phyloP scores from a whole-genome alignment of 2,888 invertebrate species.

The Hemaris fuciformis region DNA sequence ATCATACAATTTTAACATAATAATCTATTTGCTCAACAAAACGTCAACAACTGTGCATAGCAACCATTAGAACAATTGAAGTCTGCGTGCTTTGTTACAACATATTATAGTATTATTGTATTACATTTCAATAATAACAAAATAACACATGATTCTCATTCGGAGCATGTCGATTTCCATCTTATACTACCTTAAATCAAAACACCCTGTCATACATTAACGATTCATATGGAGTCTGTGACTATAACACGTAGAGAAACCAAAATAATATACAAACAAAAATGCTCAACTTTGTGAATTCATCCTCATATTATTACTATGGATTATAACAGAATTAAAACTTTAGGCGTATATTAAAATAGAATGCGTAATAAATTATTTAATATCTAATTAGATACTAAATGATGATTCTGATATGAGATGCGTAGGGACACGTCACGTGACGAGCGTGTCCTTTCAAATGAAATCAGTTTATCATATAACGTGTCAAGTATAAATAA shows the following conservation, averaged over 20 bases:
- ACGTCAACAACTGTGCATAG: neutral
- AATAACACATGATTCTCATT: neutral
- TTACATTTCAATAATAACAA: neutral
- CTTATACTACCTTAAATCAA: constrained; percentile 78
- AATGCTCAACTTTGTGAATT: neutral
- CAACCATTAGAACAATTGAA: neutral
- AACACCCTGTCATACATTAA: constrained; percentile 73
- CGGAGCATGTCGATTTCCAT: constrained; percentile 39
- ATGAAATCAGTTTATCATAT: constrained; percentile 32
- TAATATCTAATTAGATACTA: constrained; percentile 46
- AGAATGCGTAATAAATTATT: constrained; percentile 16
- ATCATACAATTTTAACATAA: too few species aligned
- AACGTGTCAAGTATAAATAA: constrained; percentile 47
- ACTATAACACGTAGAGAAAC: constrained; percentile 20
- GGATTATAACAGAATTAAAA: constrained; percentile 33
- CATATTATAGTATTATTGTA: too few species aligned
- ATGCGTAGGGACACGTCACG: constrained; percentile 28
- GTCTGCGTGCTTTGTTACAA: neutral
- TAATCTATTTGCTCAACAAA: neutral
- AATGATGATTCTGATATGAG: constrained; percentile 61
- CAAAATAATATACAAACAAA: constrained; percentile 29
- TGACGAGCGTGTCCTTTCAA: constrained; percentile 22
- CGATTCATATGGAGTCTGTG: constrained; percentile 6
- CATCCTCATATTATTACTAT: constrained; percentile 5
- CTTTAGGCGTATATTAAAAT: constrained; percentile 25